Evolutionary conservation across 2,113 vertebrate genomes (phyloP), one percentile per base, ranked within the genome.

Genomic region (Heterotilapia buettikoferi): DNA sequence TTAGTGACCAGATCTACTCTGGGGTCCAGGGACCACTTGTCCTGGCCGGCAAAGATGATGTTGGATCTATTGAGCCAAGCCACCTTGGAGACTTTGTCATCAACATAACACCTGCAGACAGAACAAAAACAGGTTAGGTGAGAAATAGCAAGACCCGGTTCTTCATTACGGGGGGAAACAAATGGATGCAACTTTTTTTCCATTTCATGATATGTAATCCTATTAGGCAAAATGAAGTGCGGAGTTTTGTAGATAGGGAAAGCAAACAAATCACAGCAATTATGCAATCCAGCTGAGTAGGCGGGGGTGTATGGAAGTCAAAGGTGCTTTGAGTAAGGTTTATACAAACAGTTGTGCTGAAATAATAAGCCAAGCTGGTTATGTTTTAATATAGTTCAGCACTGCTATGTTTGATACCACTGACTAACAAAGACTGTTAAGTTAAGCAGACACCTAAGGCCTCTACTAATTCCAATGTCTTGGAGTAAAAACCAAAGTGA

Each of bases 31-130:
- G 99, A 99, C 99, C 99, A 99, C 94, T 99, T 99, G 96, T 99
- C 98, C 79, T 98, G 97, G 66, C 98, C 98, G 40, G 99, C 98
- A 91, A 98, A 99, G 96, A 99, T 99, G 96, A 99, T 99, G 93
- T 98, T 99, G 1, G 99, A 99, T 94, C 98, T 98, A 96, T 99
- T 99, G 96, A 99, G 97, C 99, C 99, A 99, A 88, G 99, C 99
- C 94, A 99, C 99, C 93, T 98, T 99, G 10, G 98, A 99, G 94
- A 98, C 98, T 95, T 97, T 99, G 94, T 99, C 98, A 95, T 99
- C 98, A 96, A 99, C 98, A 71, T 98, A 98, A 93, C 99, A 99
- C 97, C 99, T 99, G 95, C 4, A 82, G 84, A 47, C 71, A 78
- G 94, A 85, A 87, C 47, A 86, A 26, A 52, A 84, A 40, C 2